Evolutionary conservation across 2,113 vertebrate species (phyloP).

Genomic region (Rhizomys pruinosus): DNA sequence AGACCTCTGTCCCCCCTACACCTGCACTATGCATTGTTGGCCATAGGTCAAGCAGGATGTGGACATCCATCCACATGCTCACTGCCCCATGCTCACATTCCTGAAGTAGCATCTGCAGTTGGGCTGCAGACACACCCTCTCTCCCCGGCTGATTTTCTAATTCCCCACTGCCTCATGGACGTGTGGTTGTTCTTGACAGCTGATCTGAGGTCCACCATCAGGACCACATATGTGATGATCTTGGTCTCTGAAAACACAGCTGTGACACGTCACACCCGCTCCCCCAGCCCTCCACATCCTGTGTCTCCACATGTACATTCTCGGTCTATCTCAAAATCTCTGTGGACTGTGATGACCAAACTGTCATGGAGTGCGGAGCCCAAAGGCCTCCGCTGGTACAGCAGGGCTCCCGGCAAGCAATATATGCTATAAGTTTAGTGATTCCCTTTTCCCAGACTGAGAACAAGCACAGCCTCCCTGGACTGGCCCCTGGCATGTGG

Average conservation of each 20-base stretch:
- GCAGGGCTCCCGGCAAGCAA: accelerated
- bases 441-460: neutral
- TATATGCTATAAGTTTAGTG: accelerated
- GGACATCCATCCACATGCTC: too few relatives aligned
- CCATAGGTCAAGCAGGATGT: neutral
- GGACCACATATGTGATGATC: neutral
- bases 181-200: neutral
- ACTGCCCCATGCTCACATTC: accelerated
- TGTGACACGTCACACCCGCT: neutral
- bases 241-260: neutral
- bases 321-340: neutral
- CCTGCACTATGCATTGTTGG: accelerated
- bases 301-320: accelerated
- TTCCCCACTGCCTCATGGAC: neutral
- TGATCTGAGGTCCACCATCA: neutral
- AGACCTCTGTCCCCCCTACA: neutral
- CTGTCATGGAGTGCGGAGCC: neutral
- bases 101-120: accelerated
- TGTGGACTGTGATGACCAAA: accelerated
- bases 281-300: neutral
- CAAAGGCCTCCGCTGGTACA: neutral
- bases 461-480: neutral
- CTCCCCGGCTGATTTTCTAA: neutral
- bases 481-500: neutral
- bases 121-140: accelerated